Evolutionary conservation across 2,113 vertebrate species (phyloP).

Genomic region (Pholis gunnellus): DNA sequence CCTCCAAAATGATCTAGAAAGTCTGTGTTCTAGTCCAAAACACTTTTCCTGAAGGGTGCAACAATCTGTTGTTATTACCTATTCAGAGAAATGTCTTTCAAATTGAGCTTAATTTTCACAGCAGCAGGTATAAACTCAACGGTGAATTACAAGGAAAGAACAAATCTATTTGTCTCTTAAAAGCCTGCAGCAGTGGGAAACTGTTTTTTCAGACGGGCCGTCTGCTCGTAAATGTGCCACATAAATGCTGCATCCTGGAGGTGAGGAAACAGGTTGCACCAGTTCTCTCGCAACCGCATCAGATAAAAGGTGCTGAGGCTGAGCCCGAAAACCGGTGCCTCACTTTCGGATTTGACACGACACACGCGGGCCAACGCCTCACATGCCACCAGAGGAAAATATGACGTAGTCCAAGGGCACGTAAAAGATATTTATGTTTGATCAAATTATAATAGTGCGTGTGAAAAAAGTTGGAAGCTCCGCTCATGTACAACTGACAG

Average conservation of each 20-base stretch:
- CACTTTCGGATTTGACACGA: conserved; percentile 19
- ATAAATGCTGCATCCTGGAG: conserved; percentile 24
- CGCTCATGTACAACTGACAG: neutral
- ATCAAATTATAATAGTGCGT: neutral
- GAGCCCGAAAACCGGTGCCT: conserved; percentile 17
- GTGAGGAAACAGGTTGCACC: conserved; percentile 66
- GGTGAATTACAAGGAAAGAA: conserved; percentile 24
- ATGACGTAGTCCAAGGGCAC: neutral
- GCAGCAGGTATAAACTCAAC: conserved; percentile 9
- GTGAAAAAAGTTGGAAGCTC: neutral
- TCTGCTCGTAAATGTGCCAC: conserved; percentile 5
- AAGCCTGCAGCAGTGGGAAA: conserved; percentile 18
- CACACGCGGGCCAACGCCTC: neutral
- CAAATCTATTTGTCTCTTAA: conserved; percentile 18
- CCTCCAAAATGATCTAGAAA: neutral
- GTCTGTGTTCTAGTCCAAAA: neutral
- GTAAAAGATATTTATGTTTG: neutral
- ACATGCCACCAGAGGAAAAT: neutral
- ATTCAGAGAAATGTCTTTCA: conserved; percentile 10
- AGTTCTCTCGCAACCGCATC: conserved; percentile 44
- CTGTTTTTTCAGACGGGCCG: neutral
- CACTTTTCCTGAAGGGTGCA: neutral
- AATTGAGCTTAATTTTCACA: neutral
- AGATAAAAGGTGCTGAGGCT: conserved; percentile 47
- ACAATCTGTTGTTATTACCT: neutral